phyloP scores from a whole-genome alignment of 2,888 invertebrate genomes.

The Mycalesis mineus region DNA sequence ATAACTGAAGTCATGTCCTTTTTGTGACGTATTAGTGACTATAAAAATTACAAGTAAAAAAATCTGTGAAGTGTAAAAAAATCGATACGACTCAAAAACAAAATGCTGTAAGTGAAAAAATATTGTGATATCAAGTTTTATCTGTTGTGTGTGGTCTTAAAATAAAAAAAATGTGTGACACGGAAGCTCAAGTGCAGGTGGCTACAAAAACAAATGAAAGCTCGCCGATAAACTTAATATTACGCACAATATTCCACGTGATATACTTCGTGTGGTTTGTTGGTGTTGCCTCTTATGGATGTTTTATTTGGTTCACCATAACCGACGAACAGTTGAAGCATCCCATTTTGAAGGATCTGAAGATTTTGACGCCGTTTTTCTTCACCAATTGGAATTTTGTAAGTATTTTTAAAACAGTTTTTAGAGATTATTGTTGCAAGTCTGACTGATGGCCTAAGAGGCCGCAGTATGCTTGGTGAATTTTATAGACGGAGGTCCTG shows the following conservation, averaged over 20 bases:
- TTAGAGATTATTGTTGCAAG: too few relatives aligned
- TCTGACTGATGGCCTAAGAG: too few relatives aligned
- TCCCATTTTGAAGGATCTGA: conserved; percentile 33
- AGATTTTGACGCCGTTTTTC: conserved; percentile 38
- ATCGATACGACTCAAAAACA: background rate
- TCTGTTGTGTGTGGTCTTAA: background rate
- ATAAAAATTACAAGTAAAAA: too few relatives aligned
- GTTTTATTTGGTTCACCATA: conserved; percentile 29
- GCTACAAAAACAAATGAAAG: conserved; percentile 1
- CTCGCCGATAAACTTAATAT: conserved; percentile 20
- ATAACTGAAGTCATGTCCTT: too few relatives aligned
- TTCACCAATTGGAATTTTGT: conserved; percentile 54
- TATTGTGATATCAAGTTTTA: background rate
- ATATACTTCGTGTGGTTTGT: conserved; percentile 26
- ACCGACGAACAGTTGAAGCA: conserved; percentile 31
- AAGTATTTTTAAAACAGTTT: too few relatives aligned
- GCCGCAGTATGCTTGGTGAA: too few relatives aligned
- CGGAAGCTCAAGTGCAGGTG: conserved; percentile 8
- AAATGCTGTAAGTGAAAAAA: background rate
- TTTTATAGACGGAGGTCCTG: too few relatives aligned
- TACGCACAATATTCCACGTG: conserved; percentile 30
- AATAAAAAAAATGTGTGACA: conserved; percentile 28
- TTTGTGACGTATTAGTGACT: too few relatives aligned
- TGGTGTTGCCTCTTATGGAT: conserved; percentile 19
- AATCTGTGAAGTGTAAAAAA: background rate